Conservation (phyloP, 2,113 vertebrate genomes). For the Scophthalmus maximus region DNA sequence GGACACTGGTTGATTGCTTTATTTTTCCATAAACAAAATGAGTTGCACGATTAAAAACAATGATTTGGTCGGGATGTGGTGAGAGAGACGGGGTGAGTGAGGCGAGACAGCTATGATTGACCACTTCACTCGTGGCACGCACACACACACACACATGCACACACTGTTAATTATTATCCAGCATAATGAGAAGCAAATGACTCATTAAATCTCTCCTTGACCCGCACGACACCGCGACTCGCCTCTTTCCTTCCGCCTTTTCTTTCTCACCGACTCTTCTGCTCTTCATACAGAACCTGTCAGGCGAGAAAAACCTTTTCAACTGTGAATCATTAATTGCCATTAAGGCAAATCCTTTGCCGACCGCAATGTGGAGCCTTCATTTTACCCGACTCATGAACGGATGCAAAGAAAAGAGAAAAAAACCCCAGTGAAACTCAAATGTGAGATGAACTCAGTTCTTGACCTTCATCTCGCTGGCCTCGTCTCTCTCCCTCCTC, state of each 20-base stretch:
- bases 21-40: too few relatives aligned
- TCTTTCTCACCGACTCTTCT: slow-evolving; percentile 32
- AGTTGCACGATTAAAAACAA: background rate
- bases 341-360: slow-evolving; percentile 30
- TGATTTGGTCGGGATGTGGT: background rate
- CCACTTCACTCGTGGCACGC: slow-evolving; percentile 18
- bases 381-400: background rate
- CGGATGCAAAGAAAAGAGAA: background rate
- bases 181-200: slow-evolving; percentile 76
- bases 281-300: slow-evolving; percentile 31
- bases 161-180: slow-evolving; percentile 70
- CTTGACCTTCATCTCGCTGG: slow-evolving; percentile 25
- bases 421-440: slow-evolving; percentile 10
- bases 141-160: slow-evolving; percentile 29
- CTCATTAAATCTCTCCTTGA: slow-evolving; percentile 81
- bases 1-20: too few relatives aligned
- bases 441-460: slow-evolving; percentile 21
- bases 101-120: slow-evolving; percentile 24
- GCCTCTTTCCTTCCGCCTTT: slow-evolving; percentile 27
- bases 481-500: background rate
- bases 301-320: slow-evolving; percentile 38
- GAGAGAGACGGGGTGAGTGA: background rate
- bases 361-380: slow-evolving; percentile 24
- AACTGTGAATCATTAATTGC: slow-evolving; percentile 59
- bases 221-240: slow-evolving; percentile 31